Percentiles rank a stretch among this genome's conserved stretches.
Conservation (phyloP, 2,797 vertebrate species). For the Hozukius guyotensis region DNA sequence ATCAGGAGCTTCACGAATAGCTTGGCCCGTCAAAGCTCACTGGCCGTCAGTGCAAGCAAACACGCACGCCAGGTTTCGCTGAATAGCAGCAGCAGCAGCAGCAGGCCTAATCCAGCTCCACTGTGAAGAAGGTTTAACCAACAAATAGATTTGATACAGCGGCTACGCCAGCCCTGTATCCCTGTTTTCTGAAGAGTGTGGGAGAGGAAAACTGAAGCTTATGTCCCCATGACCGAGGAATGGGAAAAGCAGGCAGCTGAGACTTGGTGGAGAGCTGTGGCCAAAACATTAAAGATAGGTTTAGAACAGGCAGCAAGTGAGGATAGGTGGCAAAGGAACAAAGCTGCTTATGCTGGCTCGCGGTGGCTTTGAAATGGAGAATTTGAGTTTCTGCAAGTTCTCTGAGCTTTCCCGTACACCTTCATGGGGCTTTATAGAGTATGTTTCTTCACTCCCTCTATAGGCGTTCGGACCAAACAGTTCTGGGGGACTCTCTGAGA, state of each 20-base stretch:
- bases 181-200: slow-evolving; percentile 56
- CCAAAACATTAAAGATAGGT: slow-evolving; percentile 56
- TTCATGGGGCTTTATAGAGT: slow-evolving; percentile 31
- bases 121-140: slow-evolving; percentile 54
- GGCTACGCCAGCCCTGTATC: slow-evolving; percentile 32
- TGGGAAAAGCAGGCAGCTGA: slow-evolving; percentile 58
- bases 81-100: slow-evolving; percentile 45
- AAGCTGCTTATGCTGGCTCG: slow-evolving; percentile 51
- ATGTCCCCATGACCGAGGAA: slow-evolving; percentile 50
- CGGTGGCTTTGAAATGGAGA: slow-evolving; percentile 36
- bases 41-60: slow-evolving; percentile 8
- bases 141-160: slow-evolving; percentile 70
- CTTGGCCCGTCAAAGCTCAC: slow-evolving; percentile 35
- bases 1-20: slow-evolving; percentile 25
- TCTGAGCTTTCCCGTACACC: slow-evolving; percentile 7
- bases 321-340: slow-evolving; percentile 60
- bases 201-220: slow-evolving; percentile 65
- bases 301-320: slow-evolving; percentile 49
- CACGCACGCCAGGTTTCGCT: slow-evolving; percentile 26
- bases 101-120: slow-evolving; percentile 52
- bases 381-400: slow-evolving; percentile 49
- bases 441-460: not conserved
- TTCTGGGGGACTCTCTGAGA: too few species aligned
- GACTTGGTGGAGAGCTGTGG: slow-evolving; percentile 38
- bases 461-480: too few species aligned